Evolutionary conservation across 1,140 invertebrate genomes (phyloP).

Genomic region (Coelopa frigida): DNA sequence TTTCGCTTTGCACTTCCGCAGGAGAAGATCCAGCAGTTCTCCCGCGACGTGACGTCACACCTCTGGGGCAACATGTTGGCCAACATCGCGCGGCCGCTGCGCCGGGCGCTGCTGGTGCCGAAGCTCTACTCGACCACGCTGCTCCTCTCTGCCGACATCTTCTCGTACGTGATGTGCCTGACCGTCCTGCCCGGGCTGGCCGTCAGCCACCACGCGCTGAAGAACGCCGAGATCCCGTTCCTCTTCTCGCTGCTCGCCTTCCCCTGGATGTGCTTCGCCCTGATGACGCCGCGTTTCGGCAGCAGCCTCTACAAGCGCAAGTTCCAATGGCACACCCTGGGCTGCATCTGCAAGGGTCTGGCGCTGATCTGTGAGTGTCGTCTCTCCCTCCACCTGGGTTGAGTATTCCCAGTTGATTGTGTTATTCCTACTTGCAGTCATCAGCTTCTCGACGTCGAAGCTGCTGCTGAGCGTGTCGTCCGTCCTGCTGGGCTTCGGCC

Average conservation of each 20-base stretch:
- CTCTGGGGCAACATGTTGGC: constrained; percentile 36
- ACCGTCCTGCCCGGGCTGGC: constrained; percentile 37
- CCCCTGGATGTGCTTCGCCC: constrained; percentile 43
- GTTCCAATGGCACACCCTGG: constrained; percentile 37
- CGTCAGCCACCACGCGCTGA: constrained; percentile 35
- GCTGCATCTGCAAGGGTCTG: constrained; percentile 35
- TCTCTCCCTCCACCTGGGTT: neutral
- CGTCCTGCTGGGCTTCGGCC: constrained; percentile 38
- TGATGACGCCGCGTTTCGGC: constrained; percentile 42
- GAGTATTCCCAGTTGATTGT: neutral
- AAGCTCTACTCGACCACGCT: constrained; percentile 38
- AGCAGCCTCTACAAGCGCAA: constrained; percentile 34
- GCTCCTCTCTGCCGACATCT: constrained; percentile 38
- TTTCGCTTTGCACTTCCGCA: constrained; percentile 7
- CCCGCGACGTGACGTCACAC: constrained; percentile 28
- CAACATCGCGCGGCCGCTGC: constrained; percentile 36
- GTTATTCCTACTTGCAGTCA: constrained; percentile 20
- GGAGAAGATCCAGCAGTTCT: constrained; percentile 34
- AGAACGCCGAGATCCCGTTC: constrained; percentile 42
- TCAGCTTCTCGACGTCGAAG: constrained; percentile 41
- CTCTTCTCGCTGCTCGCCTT: constrained; percentile 42
- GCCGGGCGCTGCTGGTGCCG: constrained; percentile 33
- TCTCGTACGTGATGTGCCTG: constrained; percentile 42
- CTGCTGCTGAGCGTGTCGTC: constrained; percentile 38
- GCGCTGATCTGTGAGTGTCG: constrained; percentile 35